A percentile compares a stretch with the other conserved stretches of the same genome.
Evolutionary conservation across 1,140 invertebrate species (phyloP).

Genomic region (Leucophenga varia): DNA sequence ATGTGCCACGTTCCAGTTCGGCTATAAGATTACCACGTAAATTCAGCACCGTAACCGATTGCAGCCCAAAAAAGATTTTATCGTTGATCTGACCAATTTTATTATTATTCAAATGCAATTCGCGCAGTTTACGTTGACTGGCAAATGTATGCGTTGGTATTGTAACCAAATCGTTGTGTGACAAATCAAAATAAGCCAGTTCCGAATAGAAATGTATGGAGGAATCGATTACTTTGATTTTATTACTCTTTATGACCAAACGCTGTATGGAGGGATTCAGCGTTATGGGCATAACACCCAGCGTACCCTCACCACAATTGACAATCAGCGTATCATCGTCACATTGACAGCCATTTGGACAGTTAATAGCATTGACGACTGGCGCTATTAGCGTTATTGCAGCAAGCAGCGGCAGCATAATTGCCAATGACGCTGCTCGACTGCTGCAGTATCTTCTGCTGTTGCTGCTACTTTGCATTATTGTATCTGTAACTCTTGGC

Average conservation of each 20-base stretch:
- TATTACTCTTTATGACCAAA: slow-evolving; percentile 79
- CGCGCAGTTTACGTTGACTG: slow-evolving; percentile 76
- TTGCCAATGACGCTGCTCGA: slow-evolving; percentile 33
- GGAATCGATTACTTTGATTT: slow-evolving; percentile 82
- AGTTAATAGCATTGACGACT: slow-evolving; percentile 60
- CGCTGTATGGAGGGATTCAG: slow-evolving; percentile 86
- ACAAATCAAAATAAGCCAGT: slow-evolving; percentile 79
- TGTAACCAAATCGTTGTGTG: slow-evolving; percentile 78
- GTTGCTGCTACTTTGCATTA: slow-evolving; percentile 1
- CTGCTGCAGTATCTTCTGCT: slow-evolving; percentile 26
- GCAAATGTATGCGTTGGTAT: slow-evolving; percentile 77
- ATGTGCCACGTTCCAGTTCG: slow-evolving; percentile 73
- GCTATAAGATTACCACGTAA: slow-evolving; percentile 80
- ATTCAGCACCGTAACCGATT: slow-evolving; percentile 75
- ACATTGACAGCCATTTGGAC: slow-evolving; percentile 78
- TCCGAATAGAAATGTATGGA: slow-evolving; percentile 86
- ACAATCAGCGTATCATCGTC: slow-evolving; percentile 88
- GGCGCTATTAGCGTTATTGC: slow-evolving; percentile 9
- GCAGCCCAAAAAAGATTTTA: slow-evolving; percentile 76
- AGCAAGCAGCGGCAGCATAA: slow-evolving; percentile 22
- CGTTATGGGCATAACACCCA: slow-evolving; percentile 87
- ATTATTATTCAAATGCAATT: slow-evolving; percentile 81
- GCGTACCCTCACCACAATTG: slow-evolving; percentile 77
- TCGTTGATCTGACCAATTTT: slow-evolving; percentile 78
- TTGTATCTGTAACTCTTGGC: background rate